phyloP scores from a whole-genome alignment of 2,797 vertebrate genomes.

The Brachyrhaphis roseni region DNA sequence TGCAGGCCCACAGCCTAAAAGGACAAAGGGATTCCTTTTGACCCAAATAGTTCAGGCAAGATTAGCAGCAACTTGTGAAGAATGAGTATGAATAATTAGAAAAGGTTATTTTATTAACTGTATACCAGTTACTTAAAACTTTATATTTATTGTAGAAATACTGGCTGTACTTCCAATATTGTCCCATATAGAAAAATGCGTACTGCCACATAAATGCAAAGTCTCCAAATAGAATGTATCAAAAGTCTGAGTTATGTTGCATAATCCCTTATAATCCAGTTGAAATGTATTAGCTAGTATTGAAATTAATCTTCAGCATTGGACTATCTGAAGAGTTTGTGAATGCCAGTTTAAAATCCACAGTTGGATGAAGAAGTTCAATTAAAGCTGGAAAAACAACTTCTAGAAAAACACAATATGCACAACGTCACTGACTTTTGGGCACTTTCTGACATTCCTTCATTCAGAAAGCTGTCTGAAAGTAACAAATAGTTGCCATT shows the following conservation, averaged over 20 bases:
- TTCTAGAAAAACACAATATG: background rate
- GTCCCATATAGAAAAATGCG: background rate
- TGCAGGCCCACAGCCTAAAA: constrained; percentile 10
- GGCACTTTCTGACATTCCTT: background rate
- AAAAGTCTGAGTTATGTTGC: background rate
- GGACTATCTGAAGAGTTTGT: background rate
- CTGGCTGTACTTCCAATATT: background rate
- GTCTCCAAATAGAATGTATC: background rate
- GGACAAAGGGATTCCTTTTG: constrained; percentile 15
- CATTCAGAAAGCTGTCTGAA: background rate
- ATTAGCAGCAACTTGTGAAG: constrained; percentile 2
- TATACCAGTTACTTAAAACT: background rate
- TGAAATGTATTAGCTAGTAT: background rate
- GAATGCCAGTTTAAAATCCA: background rate
- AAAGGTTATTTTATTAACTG: background rate
- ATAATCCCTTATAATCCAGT: background rate
- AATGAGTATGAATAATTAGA: background rate
- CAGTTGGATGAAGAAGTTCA: background rate
- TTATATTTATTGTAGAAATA: background rate
- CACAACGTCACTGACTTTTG: background rate
- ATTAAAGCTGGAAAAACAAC: background rate
- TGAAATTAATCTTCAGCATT: too few relatives aligned
- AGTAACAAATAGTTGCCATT: background rate
- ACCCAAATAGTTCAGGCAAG: background rate
- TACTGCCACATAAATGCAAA: background rate